phyloP scores from a whole-genome alignment of 2,797 vertebrate species.

The Sciaenops ocellatus region DNA sequence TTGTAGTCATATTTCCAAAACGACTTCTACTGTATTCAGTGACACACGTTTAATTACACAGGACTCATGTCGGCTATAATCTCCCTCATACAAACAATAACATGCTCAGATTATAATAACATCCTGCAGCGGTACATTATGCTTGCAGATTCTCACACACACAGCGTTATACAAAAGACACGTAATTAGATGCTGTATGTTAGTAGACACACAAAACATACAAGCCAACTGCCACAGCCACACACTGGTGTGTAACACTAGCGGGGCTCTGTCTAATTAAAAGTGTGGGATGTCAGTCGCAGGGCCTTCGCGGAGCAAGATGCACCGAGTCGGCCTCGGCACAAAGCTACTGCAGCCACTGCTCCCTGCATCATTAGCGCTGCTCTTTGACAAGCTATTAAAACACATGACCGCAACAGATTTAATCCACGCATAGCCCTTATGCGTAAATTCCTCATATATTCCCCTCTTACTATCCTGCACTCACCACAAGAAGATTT shows the following conservation, averaged over 20 bases:
- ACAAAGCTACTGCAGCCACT: conserved; percentile 34
- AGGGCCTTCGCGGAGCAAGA: conserved; percentile 46
- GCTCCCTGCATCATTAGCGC: conserved; percentile 66
- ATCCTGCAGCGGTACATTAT: conserved; percentile 56
- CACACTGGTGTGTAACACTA: conserved; percentile 46
- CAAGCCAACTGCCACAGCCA: conserved; percentile 39
- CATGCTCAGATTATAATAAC: conserved; percentile 72
- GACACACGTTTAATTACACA: conserved; percentile 71
- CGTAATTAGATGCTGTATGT: conserved; percentile 63
- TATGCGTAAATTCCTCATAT: conserved; percentile 21
- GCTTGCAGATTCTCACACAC: conserved; percentile 46
- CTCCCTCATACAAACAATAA: conserved; percentile 72
- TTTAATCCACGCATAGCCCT: conserved; percentile 53
- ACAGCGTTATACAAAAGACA: conserved; percentile 46
- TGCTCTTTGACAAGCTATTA: conserved; percentile 68
- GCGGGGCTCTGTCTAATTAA: conserved; percentile 73
- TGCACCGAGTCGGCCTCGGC: conserved; percentile 36
- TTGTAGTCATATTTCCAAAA: conserved; percentile 28
- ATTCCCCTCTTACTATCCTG: neutral
- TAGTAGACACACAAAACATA: conserved; percentile 49
- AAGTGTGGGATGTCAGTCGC: conserved; percentile 68
- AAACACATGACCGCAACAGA: conserved; percentile 36
- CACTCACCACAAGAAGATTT: conserved; percentile 23
- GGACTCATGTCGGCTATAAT: conserved; percentile 69
- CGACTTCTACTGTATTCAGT: conserved; percentile 36